phyloP scores from a whole-genome alignment of 1,140 invertebrate species.

The Fopius arisanus region DNA sequence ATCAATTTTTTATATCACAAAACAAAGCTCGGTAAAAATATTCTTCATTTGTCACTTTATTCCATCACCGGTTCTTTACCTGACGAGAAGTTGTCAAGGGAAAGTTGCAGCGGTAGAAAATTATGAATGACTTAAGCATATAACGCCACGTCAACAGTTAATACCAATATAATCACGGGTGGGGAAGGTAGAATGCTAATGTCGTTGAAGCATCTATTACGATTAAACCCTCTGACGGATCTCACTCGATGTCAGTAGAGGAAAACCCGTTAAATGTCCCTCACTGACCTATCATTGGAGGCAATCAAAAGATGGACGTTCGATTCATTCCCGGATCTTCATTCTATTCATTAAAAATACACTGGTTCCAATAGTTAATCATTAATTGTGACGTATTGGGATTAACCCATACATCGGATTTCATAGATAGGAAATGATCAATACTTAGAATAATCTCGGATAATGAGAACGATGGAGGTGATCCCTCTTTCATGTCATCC shows the following conservation, averaged over 20 bases:
- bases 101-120: not conserved
- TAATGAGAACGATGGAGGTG: too few species aligned
- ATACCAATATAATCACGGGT: conserved; percentile 56
- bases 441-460: too few species aligned
- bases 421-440: too few species aligned
- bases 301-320: not conserved
- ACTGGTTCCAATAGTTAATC: not conserved
- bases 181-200: conserved; percentile 55
- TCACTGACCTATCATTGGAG: not conserved
- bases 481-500: too few species aligned
- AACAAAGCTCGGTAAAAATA: not conserved
- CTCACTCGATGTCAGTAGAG: conserved; percentile 44
- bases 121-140: conserved; percentile 20
- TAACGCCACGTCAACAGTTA: conserved; percentile 43
- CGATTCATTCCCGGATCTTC: not conserved
- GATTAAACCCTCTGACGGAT: conserved; percentile 57
- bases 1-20: not conserved
- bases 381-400: not conserved
- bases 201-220: conserved; percentile 60
- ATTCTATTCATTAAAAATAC: not conserved
- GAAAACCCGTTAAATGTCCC: not conserved
- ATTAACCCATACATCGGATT: too few species aligned
- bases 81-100: not conserved
- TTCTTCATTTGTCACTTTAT: not conserved
- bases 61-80: not conserved